A percentile compares a stretch with the other conserved stretches of the same genome.
These are phyloP conservation scores for Bradysia coprophila DNA, from an alignment of 1,140 invertebrate genomes.

Conservation along the genomic window DNA sequence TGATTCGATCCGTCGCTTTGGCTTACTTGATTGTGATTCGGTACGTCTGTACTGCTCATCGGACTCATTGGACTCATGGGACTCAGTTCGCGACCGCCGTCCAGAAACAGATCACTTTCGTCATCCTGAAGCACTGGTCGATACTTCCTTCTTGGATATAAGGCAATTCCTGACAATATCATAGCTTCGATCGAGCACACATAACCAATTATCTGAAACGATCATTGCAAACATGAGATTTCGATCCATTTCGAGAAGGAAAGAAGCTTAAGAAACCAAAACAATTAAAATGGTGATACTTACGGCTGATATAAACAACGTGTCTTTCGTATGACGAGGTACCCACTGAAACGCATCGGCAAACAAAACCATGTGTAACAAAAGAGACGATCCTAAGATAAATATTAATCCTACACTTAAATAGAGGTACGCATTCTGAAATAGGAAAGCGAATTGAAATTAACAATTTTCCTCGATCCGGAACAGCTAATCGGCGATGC, in stretches of 20 bases:
- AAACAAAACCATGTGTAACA: conserved; percentile 43
- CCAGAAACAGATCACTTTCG: conserved; percentile 3
- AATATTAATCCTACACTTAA: conserved; percentile 41
- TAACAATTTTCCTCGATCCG: not conserved
- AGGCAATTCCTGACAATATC: conserved; percentile 23
- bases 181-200: conserved; percentile 27
- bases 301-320: conserved; percentile 29
- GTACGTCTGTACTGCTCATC: conserved; percentile 19
- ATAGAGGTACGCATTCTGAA: conserved; percentile 41
- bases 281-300: conserved; percentile 7
- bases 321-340: conserved; percentile 30
- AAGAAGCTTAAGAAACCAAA: not conserved
- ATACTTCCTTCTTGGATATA: conserved; percentile 24
- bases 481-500: not conserved
- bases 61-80: conserved; percentile 24
- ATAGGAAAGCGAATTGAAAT: conserved; percentile 3
- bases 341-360: conserved; percentile 40
- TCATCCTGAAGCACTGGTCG: conserved; percentile 28
- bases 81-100: conserved; percentile 19
- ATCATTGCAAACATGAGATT: not conserved
- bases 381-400: conserved; percentile 38
- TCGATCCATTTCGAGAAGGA: not conserved
- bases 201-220: conserved; percentile 25
- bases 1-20: conserved; percentile 1
- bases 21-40: conserved; percentile 5